Percentiles rank a stretch among this genome's conserved stretches.
Conservation (phyloP, 1,140 invertebrate species). For the Magallana ariakensis region DNA sequence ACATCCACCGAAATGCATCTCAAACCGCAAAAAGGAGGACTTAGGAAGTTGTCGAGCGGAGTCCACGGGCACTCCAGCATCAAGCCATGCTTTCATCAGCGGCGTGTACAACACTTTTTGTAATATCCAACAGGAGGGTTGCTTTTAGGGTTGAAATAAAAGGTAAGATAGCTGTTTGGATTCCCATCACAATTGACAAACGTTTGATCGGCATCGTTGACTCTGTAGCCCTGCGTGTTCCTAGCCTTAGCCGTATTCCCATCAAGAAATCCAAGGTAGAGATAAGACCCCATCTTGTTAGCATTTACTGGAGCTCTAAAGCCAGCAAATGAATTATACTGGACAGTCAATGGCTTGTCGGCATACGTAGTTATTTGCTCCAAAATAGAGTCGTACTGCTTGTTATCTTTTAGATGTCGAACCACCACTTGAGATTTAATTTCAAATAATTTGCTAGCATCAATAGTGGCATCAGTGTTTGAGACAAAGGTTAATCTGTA, state of each 20-base stretch:
- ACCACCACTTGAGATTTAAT: neutral
- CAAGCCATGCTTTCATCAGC: constrained; percentile 7
- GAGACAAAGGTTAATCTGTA: neutral
- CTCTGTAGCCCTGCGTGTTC: constrained; percentile 27
- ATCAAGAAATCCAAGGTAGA: constrained; percentile 38
- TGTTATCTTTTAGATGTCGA: neutral
- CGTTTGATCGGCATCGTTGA: constrained; percentile 5
- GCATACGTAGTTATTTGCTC: neutral
- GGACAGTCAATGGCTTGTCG: neutral
- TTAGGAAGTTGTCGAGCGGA: neutral
- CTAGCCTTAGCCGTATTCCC: neutral
- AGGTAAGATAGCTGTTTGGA: constrained; percentile 31
- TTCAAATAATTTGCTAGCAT: neutral
- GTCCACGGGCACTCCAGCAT: neutral
- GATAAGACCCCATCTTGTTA: neutral
- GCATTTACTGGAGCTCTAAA: neutral
- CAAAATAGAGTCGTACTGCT: neutral
- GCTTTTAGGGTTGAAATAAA: constrained; percentile 26
- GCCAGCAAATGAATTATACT: neutral
- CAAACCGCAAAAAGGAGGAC: constrained; percentile 46
- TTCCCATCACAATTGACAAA: constrained; percentile 40
- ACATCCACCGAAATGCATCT: constrained; percentile 54
- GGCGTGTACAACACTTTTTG: constrained; percentile 5
- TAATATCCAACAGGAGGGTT: constrained; percentile 7
- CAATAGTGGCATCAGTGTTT: neutral